Evolutionary conservation across 1,140 invertebrate species (phyloP).

Genomic region (Psilanteris sp.): DNA sequence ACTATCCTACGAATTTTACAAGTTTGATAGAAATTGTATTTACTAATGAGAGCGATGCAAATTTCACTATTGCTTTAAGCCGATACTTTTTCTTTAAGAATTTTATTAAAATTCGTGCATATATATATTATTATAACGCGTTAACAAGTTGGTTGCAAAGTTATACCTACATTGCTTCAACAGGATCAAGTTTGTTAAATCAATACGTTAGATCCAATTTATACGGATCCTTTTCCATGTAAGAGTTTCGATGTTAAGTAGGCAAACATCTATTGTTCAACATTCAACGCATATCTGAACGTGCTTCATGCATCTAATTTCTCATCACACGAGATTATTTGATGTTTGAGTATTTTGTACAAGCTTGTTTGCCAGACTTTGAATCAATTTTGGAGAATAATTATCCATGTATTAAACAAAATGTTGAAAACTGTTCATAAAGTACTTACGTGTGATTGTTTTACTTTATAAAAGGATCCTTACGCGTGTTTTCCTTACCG

Average conservation of each 20-base stretch:
- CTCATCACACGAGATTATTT: slow-evolving; percentile 1
- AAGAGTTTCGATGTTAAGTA: slow-evolving; percentile 12
- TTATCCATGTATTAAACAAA: background rate
- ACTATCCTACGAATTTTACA: too few species aligned
- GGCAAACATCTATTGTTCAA: slow-evolving; percentile 15
- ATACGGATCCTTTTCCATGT: slow-evolving; percentile 1
- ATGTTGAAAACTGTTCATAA: too few species aligned
- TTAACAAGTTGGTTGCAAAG: too few species aligned
- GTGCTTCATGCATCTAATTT: background rate
- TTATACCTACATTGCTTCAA: slow-evolving; percentile 4
- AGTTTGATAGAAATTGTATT: too few species aligned
- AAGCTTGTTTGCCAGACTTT: slow-evolving; percentile 2
- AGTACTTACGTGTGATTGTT: too few species aligned
- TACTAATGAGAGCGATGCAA: too few species aligned
- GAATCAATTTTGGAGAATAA: slow-evolving; percentile 1
- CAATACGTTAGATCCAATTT: slow-evolving; percentile 12
- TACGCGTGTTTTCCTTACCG: too few species aligned
- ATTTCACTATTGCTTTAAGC: too few species aligned
- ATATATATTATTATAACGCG: too few species aligned
- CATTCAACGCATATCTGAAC: background rate
- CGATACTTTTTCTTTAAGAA: too few species aligned
- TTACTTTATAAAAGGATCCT: too few species aligned
- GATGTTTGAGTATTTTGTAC: slow-evolving; percentile 7
- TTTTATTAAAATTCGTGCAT: too few species aligned
- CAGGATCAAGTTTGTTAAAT: slow-evolving; percentile 2